A percentile compares a stretch with the other conserved stretches of the same genome.
Evolutionary conservation across 2,797 vertebrate genomes (phyloP).

Genomic region (Cossypha caffra): DNA sequence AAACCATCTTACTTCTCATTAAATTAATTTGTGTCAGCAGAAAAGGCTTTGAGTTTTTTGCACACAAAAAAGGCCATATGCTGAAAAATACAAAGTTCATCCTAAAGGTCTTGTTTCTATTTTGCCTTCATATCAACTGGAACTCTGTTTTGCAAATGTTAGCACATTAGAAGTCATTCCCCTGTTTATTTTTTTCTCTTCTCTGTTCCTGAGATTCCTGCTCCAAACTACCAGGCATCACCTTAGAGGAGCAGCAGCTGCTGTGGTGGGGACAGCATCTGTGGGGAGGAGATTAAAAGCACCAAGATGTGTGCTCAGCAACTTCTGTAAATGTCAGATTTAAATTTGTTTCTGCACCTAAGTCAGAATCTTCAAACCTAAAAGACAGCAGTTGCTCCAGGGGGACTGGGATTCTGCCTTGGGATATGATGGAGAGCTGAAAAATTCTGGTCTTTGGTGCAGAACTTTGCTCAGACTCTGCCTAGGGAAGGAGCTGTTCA

Average conservation of each 20-base stretch:
- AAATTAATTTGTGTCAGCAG: neutral
- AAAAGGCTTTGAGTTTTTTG: neutral
- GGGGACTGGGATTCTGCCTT: neutral
- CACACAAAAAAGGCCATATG: neutral
- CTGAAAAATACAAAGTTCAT: neutral
- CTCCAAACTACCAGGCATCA: neutral
- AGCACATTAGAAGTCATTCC: neutral
- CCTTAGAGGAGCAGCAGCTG: neutral
- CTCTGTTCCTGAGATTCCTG: neutral
- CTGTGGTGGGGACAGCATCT: neutral
- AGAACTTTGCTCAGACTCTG: neutral
- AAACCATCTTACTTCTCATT: neutral
- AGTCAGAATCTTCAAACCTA: neutral
- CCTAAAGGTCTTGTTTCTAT: constrained; percentile 11
- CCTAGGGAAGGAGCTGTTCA: neutral
- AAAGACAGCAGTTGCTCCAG: neutral
- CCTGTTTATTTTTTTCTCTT: neutral
- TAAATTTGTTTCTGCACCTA: neutral
- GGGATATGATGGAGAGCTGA: neutral
- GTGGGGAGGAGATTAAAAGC: neutral
- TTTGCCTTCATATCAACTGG: neutral
- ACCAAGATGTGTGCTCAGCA: neutral
- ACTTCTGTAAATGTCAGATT: neutral
- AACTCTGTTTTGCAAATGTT: neutral
- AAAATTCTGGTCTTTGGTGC: neutral